Base-by-base conservation (phyloP, 2,797 vertebrate genomes). In the Morus bassanus region DNA sequence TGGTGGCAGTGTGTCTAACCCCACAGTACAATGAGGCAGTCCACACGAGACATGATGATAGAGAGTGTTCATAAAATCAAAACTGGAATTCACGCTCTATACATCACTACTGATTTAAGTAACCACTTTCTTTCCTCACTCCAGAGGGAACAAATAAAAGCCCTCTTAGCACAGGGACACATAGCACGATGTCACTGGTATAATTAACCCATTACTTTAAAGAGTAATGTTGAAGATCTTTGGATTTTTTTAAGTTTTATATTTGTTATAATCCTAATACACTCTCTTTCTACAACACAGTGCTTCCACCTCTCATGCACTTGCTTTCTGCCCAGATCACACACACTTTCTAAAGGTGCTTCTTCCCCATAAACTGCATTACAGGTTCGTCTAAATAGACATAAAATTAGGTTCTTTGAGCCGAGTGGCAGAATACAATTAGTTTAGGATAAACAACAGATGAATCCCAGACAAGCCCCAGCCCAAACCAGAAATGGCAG, bases 1-100 rank as follows among this genome's bases (percentile, higher is more conserved):
- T 79, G 91, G 93, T 95, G 95, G 88, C 94, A 95, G 85, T 24
- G 91, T 60, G 81, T 68, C 95, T 85, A 89, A 92, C 41, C 53
- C 87, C 77, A 65, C n/a, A 91, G 80, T 14, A 95, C 95, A 94
- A 95, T 77, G 89, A 94, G 69, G 64, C 93, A 76, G 67, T 37
- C 83, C 88, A 79, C 83, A 84, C 13, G 2, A 95, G 87, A 82
- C 11, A 13, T 2, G 31, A 93, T 91, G 73, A 96, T 30, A 95
- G 80, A 93, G 56, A 45, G 80, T 87, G 64, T 89, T 93, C 73
- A 79, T 91, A 89, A 82, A 91, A 85, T 93, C 90, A 95, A 85
- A 88, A 92, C 91, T 85, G 83, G 80, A 85, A 93, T 96, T 93
- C 67, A 33, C 35, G 25, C 13, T 30, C 73, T 95, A 56, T 70